Evolutionary conservation across 35 echinoderm and acorn worm genomes (phyloP).

Genomic region (Apostichopus parvimensis): DNA sequence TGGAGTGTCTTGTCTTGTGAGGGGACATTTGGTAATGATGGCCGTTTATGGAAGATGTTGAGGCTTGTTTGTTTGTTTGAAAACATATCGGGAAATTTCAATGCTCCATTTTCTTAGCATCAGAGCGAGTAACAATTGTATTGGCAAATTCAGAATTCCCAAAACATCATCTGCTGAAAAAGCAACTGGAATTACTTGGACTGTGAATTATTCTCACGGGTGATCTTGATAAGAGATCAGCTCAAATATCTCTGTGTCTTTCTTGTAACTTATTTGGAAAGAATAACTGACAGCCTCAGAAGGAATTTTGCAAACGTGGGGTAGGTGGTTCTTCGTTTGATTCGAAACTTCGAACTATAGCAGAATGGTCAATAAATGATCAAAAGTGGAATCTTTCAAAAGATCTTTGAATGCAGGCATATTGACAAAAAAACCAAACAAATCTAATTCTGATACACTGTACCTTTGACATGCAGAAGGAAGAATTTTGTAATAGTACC

Average conservation of each 20-base stretch:
- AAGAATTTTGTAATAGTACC: neutral
- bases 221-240: too few relatives aligned
- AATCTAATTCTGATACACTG: neutral
- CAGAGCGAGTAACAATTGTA: slow-evolving; percentile 26
- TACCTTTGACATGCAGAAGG: neutral
- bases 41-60: too few relatives aligned
- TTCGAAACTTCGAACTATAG: slow-evolving; percentile 51
- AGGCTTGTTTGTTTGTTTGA: neutral
- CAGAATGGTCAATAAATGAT: slow-evolving; percentile 47
- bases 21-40: too few relatives aligned
- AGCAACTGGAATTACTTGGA: neutral
- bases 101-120: slow-evolving; percentile 40
- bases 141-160: neutral
- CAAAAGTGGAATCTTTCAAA: slow-evolving; percentile 35
- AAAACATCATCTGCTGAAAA: neutral
- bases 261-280: slow-evolving; percentile 9
- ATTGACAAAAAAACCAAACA: neutral
- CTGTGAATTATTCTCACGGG: neutral
- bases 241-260: slow-evolving; percentile 13
- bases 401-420: slow-evolving; percentile 38
- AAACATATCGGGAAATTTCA: slow-evolving; percentile 18
- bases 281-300: slow-evolving; percentile 38
- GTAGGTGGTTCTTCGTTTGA: slow-evolving; percentile 29
- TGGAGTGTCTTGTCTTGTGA: neutral
- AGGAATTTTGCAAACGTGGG: neutral